phyloP scores from a whole-genome alignment of 2,797 vertebrate genomes.

The Cirrhinus mrigala region DNA sequence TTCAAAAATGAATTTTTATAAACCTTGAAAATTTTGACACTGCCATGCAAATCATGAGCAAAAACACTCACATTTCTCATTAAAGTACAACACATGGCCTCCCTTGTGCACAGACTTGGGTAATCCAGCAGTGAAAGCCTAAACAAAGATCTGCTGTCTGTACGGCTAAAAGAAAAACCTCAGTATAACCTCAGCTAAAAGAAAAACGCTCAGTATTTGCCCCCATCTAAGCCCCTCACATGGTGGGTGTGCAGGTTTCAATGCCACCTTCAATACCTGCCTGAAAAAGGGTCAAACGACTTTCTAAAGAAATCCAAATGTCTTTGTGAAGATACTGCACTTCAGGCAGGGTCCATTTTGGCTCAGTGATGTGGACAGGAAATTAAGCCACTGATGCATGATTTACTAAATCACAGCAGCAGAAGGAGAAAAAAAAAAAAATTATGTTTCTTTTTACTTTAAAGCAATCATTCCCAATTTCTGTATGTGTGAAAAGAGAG shows the following conservation, averaged over 20 bases:
- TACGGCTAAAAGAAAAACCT: not conserved
- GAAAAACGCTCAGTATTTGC: not conserved
- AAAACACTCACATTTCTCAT: not conserved
- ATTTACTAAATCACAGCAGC: too few relatives aligned
- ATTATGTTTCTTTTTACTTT: too few relatives aligned
- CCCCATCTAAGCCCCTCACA: not conserved
- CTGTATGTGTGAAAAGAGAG: too few relatives aligned
- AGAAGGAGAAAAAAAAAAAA: too few relatives aligned
- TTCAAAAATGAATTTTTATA: not conserved
- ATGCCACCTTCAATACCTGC: not conserved
- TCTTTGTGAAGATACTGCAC: not conserved
- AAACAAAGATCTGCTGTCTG: not conserved
- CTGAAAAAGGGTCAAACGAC: not conserved
- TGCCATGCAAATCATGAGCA: not conserved
- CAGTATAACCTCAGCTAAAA: not conserved
- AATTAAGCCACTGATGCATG: not conserved
- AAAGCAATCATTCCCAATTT: too few relatives aligned
- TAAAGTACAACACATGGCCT: not conserved
- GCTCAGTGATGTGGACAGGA: not conserved
- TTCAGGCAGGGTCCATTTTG: not conserved
- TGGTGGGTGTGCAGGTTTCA: not conserved
- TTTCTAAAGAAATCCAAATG: not conserved
- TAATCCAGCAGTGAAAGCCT: not conserved
- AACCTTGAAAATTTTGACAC: not conserved
- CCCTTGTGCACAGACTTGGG: not conserved